Evolutionary conservation across 2,888 invertebrate genomes (phyloP).

Genomic region (Orthosia cruda): DNA sequence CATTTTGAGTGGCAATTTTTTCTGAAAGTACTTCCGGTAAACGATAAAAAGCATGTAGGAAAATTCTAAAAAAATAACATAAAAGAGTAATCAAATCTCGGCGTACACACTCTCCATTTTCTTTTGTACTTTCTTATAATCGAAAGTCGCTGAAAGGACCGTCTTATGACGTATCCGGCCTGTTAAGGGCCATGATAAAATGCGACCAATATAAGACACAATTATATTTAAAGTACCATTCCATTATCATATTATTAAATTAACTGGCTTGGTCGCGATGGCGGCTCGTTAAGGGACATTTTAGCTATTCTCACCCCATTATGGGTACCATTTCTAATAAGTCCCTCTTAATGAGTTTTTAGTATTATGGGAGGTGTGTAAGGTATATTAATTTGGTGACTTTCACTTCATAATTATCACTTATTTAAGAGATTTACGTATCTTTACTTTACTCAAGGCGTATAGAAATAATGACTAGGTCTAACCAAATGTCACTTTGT

Average conservation of each 20-base stretch:
- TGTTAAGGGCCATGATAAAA: conserved; percentile 50
- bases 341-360: conserved; percentile 54
- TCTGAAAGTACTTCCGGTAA: conserved; percentile 13
- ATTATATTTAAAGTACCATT: conserved; percentile 59
- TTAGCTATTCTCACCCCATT: conserved; percentile 57
- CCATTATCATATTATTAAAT: conserved; percentile 64
- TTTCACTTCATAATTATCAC: neutral
- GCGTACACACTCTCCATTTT: conserved; percentile 31
- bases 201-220: conserved; percentile 50
- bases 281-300: conserved; percentile 51
- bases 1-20: neutral
- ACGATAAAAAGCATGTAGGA: conserved; percentile 1
- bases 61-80: neutral
- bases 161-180: conserved; percentile 39
- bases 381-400: conserved; percentile 25
- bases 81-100: conserved; percentile 32
- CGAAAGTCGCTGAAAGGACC: conserved; percentile 47
- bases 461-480: no score
- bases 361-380: conserved; percentile 26
- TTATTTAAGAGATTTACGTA: neutral
- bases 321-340: conserved; percentile 55
- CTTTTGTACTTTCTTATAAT: conserved; percentile 50
- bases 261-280: conserved; percentile 46
- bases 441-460: neutral
- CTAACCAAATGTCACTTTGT: no score